These are phyloP conservation scores for Psilopogon haemacephalus DNA, from an alignment of 2,113 vertebrate species.

Conservation along the genomic window DNA sequence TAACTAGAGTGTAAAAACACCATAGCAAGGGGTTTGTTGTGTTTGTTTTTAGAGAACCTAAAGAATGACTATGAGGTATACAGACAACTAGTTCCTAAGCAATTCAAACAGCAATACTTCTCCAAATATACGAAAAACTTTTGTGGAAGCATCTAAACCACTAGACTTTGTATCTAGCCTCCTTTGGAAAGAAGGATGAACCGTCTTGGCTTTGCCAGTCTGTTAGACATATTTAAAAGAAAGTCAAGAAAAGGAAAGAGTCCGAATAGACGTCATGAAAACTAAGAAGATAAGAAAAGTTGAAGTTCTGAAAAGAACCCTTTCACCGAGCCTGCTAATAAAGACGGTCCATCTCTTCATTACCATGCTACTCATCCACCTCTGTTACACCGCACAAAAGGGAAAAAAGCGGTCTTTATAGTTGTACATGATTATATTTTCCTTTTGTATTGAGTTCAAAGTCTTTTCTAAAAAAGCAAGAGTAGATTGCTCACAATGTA, in stretches of 20 bases:
- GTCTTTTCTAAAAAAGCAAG: constrained; percentile 71
- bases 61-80: background rate
- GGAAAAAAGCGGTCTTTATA: constrained; percentile 74
- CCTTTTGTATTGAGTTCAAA: constrained; percentile 75
- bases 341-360: constrained; percentile 73
- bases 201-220: constrained; percentile 61
- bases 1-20: background rate
- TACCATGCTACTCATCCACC: constrained; percentile 74
- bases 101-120: background rate
- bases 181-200: constrained; percentile 61
- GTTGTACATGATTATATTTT: constrained; percentile 78
- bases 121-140: constrained; percentile 33
- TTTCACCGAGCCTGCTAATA: constrained; percentile 70
- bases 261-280: constrained; percentile 66
- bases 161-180: constrained; percentile 36
- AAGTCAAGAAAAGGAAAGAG: constrained; percentile 71
- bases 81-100: background rate
- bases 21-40: background rate
- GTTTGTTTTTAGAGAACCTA: constrained; percentile 22
- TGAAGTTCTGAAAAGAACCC: constrained; percentile 74
- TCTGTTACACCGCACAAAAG: constrained; percentile 74
- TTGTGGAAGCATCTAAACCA: constrained; percentile 27
- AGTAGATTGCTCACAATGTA: constrained; percentile 79
- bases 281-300: constrained; percentile 76
- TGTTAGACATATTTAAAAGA: constrained; percentile 63